These are phyloP conservation scores for Zophobas atratus DNA, from an alignment of 1,140 invertebrate species.

Conservation along the genomic window DNA sequence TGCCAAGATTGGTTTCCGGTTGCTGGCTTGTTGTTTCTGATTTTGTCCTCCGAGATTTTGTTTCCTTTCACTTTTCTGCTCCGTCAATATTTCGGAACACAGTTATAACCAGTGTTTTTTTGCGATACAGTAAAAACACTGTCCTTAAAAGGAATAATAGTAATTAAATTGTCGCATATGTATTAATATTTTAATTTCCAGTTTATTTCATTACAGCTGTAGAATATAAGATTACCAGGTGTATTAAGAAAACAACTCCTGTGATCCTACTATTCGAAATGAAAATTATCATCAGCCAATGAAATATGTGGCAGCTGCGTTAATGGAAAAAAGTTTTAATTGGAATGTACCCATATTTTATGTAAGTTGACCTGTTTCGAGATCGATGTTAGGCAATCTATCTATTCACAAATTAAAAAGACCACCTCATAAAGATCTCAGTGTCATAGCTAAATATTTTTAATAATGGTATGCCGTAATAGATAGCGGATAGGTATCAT, in stretches of 20 bases:
- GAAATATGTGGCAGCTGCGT: constrained; percentile 37
- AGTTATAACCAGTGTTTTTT: no score
- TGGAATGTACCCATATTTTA: constrained; percentile 32
- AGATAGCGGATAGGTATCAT: constrained; percentile 26
- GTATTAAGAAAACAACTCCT: background rate
- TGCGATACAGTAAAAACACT: no score
- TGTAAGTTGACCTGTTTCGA: constrained; percentile 27
- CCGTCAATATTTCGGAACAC: no score
- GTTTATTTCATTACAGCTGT: no score
- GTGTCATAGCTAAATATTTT: constrained; percentile 29
- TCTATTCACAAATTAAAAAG: constrained; percentile 30
- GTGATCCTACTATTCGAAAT: constrained; percentile 19
- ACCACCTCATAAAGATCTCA: constrained; percentile 39
- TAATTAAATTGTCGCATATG: no score
- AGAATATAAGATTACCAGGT: background rate
- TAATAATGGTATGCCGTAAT: constrained; percentile 20
- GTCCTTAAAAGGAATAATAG: no score
- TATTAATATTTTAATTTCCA: no score
- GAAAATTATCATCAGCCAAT: constrained; percentile 30
- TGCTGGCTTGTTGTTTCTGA: no score
- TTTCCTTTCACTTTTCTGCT: no score
- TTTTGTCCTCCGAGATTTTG: no score
- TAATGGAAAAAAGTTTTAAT: constrained; percentile 40
- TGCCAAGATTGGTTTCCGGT: background rate
- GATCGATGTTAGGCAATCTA: constrained; percentile 29